Evolutionary conservation across 2,888 invertebrate genomes (phyloP).

Genomic region (Temnothorax unifasciatus): DNA sequence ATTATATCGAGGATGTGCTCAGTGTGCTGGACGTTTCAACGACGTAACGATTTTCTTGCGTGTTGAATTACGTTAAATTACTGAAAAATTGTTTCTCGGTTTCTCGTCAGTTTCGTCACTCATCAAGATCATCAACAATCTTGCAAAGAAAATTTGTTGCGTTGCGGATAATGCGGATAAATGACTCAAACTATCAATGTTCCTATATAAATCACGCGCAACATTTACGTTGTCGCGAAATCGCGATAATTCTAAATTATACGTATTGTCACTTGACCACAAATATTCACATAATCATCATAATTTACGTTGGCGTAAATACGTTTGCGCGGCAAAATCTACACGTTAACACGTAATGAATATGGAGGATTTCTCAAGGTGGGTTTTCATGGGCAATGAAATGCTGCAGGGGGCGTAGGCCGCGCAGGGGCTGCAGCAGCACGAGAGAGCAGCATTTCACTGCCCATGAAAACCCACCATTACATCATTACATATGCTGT

Average conservation of each 20-base stretch:
- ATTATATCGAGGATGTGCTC: neutral
- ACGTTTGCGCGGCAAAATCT: slow-evolving; percentile 12
- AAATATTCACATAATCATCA: neutral
- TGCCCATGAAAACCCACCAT: too few relatives aligned
- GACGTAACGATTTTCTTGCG: neutral
- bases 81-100: neutral
- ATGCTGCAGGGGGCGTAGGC: too few relatives aligned
- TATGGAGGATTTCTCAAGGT: too few relatives aligned
- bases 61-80: too few relatives aligned
- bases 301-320: neutral
- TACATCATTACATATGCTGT: too few relatives aligned
- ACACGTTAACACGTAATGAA: neutral
- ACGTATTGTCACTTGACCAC: too few relatives aligned
- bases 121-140: neutral
- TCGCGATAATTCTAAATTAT: neutral
- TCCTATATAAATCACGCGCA: neutral
- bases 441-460: too few relatives aligned
- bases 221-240: neutral
- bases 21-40: neutral
- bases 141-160: neutral
- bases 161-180: neutral
- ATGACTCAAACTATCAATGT: neutral
- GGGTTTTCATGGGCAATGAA: too few relatives aligned
- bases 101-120: neutral
- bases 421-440: too few relatives aligned